A percentile compares a stretch with the other conserved stretches of the same genome.
These are phyloP conservation scores for Drosophila cardini DNA, from an alignment of 1,140 invertebrate species.

Conservation along the genomic window DNA sequence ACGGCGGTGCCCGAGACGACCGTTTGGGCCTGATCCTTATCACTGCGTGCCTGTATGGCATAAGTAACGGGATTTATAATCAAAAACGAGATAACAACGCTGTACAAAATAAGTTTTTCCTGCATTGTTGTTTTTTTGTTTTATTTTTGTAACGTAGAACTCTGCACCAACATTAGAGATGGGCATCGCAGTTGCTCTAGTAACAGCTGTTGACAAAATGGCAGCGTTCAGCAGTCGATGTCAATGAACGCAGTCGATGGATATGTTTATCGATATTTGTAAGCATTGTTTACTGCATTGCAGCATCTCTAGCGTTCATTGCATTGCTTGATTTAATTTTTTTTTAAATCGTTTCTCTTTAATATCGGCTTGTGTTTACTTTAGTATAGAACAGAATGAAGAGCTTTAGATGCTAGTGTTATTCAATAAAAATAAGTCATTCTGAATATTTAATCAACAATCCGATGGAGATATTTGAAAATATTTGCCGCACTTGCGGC, in stretches of 20 bases:
- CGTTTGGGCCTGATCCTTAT: constrained; percentile 73
- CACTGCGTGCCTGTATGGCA: constrained; percentile 76
- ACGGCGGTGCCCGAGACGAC: constrained; percentile 70
- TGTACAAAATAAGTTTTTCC: constrained; percentile 41
- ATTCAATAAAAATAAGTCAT: neutral
- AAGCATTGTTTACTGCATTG: neutral
- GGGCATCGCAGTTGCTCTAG: neutral
- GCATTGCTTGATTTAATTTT: neutral
- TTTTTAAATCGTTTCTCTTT: neutral
- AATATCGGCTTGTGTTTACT: neutral
- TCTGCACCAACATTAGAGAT: constrained; percentile 9
- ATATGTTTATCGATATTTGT: constrained; percentile 11
- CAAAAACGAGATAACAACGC: constrained; percentile 52
- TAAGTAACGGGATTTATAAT: constrained; percentile 29
- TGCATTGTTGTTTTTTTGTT: constrained; percentile 41
- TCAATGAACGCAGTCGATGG: neutral
- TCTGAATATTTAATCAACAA: neutral
- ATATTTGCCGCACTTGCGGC: constrained; percentile 72
- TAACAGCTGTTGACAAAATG: no score
- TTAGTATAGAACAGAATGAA: neutral
- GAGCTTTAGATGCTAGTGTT: neutral
- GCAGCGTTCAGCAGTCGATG: neutral
- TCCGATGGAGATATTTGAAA: constrained; percentile 72
- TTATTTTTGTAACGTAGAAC: neutral
- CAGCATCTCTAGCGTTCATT: neutral